A percentile compares a stretch with the other conserved stretches of the same genome.
phyloP scores from a whole-genome alignment of 2,797 vertebrate species.

The Pangasius djambal region DNA sequence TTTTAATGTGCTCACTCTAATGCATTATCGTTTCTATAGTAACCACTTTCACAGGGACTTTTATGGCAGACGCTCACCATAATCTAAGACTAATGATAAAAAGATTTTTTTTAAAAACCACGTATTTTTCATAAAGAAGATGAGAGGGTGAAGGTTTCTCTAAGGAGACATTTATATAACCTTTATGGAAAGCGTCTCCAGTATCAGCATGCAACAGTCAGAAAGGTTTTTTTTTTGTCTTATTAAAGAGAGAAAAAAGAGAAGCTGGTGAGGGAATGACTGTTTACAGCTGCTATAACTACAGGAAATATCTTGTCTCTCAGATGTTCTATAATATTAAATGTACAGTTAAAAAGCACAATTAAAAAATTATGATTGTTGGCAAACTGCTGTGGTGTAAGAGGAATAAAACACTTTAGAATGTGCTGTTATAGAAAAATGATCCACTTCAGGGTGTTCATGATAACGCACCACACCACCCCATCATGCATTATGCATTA shows the following conservation, averaged over 20 bases:
- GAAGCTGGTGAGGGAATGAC: background rate
- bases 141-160: background rate
- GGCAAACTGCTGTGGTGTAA: too few relatives aligned
- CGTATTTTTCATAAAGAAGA: background rate
- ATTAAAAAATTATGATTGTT: background rate
- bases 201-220: background rate
- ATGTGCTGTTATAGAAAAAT: background rate
- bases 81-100: background rate
- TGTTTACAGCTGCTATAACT: background rate
- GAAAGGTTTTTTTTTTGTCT: background rate
- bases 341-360: background rate
- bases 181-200: background rate
- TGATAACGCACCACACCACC: background rate
- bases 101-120: background rate
- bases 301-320: background rate
- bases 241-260: background rate
- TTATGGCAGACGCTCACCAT: background rate
- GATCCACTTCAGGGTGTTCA: background rate
- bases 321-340: background rate
- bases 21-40: background rate
- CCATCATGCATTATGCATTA: background rate
- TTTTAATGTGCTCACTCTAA: background rate
- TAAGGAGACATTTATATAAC: background rate
- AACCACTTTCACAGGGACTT: background rate
- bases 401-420: background rate